These are phyloP conservation scores for Haliclona indistincta DNA, from an alignment of 37 sponge, comb jelly and placozoan species.

Conservation along the genomic window DNA sequence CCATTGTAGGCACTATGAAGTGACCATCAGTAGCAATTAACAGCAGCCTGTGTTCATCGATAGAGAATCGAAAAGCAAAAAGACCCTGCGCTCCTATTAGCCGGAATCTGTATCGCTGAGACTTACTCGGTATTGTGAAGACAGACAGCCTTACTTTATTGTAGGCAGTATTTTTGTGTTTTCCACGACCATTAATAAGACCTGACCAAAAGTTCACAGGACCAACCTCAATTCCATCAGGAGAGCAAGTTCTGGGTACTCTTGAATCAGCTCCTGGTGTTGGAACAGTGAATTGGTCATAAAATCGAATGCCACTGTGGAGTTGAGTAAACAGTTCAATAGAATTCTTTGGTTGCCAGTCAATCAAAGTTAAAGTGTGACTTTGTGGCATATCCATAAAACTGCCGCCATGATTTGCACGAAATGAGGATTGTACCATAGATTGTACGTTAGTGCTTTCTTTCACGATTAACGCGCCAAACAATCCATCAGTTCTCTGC, in stretches of 20 bases:
- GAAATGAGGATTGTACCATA: no score
- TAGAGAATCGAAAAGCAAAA: conserved; percentile 55
- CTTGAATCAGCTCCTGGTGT: no score
- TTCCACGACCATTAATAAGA: conserved; percentile 57
- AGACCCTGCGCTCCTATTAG: conserved; percentile 45
- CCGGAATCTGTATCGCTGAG: conserved; percentile 49
- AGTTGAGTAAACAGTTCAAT: no score
- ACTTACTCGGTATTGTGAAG: conserved; percentile 26
- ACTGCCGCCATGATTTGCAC: no score
- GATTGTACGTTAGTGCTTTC: no score
- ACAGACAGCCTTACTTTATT: conserved; percentile 7
- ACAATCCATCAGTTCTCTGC: conserved; percentile 66
- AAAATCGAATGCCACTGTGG: no score
- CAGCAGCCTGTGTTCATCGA: conserved; percentile 48
- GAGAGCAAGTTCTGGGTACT: no score
- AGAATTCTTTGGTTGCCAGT: no score
- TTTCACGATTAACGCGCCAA: conserved; percentile 62
- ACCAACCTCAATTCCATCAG: no score
- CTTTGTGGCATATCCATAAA: no score
- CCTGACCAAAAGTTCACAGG: conserved; percentile 60
- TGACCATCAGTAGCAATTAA: conserved; percentile 60
- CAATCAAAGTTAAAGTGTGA: no score
- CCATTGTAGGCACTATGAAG: conserved; percentile 14
- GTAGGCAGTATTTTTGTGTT: conserved; percentile 6
- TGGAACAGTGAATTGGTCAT: no score